Conservation (phyloP, 2,113 vertebrate genomes). For the Neotoma lepida region DNA sequence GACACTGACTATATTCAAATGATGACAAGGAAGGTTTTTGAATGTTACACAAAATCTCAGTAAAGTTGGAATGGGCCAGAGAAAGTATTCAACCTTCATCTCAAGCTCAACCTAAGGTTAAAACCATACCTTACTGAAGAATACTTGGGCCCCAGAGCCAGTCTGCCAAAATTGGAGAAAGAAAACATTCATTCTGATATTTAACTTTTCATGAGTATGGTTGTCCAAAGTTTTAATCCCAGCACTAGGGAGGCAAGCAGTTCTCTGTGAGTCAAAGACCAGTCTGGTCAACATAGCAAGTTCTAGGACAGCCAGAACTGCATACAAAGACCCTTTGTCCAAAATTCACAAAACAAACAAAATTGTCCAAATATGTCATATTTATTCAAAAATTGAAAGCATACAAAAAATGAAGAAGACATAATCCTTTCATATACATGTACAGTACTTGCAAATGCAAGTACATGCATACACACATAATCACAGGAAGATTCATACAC, state of each 20-base stretch:
- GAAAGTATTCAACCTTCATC: neutral
- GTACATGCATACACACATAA: neutral
- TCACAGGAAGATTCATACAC: neutral
- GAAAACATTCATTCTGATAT: neutral
- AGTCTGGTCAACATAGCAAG: neutral
- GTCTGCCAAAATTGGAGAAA: neutral
- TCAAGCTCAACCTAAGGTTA: neutral
- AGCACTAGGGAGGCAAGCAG: rapidly evolving
- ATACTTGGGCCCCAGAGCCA: neutral
- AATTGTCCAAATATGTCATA: neutral
- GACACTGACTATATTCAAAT: neutral
- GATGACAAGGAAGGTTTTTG: neutral
- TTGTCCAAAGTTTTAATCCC: neutral
- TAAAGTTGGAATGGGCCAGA: neutral
- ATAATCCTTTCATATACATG: neutral
- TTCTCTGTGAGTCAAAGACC: neutral
- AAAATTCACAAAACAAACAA: neutral
- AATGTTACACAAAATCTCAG: neutral
- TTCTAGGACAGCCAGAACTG: neutral
- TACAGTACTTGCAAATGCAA: too few species aligned
- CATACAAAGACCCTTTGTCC: neutral
- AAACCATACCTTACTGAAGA: neutral
- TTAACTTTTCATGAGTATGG: neutral
- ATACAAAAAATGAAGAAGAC: neutral
- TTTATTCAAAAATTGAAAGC: neutral